phyloP scores from a whole-genome alignment of 2,888 invertebrate species.

The Podotricha telesiphe region DNA sequence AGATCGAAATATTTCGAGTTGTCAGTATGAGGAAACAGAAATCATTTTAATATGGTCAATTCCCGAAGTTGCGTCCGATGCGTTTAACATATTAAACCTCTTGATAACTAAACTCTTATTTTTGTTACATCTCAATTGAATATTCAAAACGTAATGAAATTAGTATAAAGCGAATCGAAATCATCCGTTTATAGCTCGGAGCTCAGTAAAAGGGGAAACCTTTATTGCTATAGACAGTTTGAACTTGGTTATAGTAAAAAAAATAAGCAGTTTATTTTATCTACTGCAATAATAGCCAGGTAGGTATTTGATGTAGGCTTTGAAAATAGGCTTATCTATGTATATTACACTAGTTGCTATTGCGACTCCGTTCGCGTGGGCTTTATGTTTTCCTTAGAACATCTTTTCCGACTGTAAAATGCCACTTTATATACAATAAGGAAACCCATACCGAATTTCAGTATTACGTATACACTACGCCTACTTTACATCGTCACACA shows the following conservation, averaged over 20 bases:
- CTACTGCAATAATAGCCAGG: neutral
- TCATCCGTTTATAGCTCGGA: conserved; percentile 19
- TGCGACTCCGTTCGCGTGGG: too few relatives aligned
- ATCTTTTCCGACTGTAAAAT: too few relatives aligned
- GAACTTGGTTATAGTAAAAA: conserved; percentile 19
- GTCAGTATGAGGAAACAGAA: too few relatives aligned
- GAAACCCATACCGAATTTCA: too few relatives aligned
- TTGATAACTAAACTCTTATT: neutral
- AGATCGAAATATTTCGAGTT: too few relatives aligned
- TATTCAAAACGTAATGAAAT: conserved; percentile 12
- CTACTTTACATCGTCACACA: too few relatives aligned
- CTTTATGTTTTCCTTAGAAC: too few relatives aligned
- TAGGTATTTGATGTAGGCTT: neutral
- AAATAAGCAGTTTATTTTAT: conserved; percentile 21
- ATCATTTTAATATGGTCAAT: too few relatives aligned
- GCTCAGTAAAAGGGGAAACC: conserved; percentile 9
- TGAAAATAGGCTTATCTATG: neutral
- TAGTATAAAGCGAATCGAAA: conserved; percentile 8
- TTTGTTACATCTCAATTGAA: conserved; percentile 7
- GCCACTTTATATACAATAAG: too few relatives aligned
- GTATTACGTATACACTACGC: too few relatives aligned
- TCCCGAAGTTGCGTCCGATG: too few relatives aligned
- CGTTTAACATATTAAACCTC: neutral
- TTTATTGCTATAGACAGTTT: conserved; percentile 23
- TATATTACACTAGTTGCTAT: too few relatives aligned